Percentiles rank a stretch among this genome's conserved stretches.
Conservation (phyloP, 2,888 invertebrate species). For the Antheraea yamamai region DNA sequence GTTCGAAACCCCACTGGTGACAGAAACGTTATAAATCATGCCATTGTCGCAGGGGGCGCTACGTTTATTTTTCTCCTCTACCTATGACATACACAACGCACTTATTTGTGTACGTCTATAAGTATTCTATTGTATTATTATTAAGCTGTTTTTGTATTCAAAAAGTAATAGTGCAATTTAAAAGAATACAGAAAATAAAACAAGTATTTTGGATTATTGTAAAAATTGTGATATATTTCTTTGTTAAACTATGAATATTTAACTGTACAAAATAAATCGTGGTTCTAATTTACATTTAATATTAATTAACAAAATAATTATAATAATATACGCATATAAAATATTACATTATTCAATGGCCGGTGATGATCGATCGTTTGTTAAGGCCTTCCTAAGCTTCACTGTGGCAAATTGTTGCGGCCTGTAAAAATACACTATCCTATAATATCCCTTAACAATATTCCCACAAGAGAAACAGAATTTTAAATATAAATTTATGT, state of each 20-base stretch:
- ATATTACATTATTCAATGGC: constrained; percentile 80
- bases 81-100: constrained; percentile 32
- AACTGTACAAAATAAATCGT: constrained; percentile 81
- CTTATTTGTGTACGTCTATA: constrained; percentile 26
- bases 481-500: neutral
- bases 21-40: constrained; percentile 71
- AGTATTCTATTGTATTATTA: neutral
- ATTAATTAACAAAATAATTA: constrained; percentile 76
- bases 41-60: constrained; percentile 64
- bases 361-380: constrained; percentile 92
- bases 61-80: constrained; percentile 63
- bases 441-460: constrained; percentile 30
- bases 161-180: neutral
- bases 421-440: constrained; percentile 71
- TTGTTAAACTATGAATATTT: constrained; percentile 82
- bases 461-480: neutral
- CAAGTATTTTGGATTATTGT: constrained; percentile 60
- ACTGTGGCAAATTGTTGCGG: constrained; percentile 94
- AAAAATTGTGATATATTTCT: constrained; percentile 81
- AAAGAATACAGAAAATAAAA: constrained; percentile 45
- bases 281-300: constrained; percentile 79
- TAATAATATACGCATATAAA: constrained; percentile 56
- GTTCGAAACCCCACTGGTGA: constrained; percentile 43
- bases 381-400: constrained; percentile 93
- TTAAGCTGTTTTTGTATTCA: neutral